phyloP scores from a whole-genome alignment of 2,113 vertebrate genomes.

The Lophochroa leadbeateri region DNA sequence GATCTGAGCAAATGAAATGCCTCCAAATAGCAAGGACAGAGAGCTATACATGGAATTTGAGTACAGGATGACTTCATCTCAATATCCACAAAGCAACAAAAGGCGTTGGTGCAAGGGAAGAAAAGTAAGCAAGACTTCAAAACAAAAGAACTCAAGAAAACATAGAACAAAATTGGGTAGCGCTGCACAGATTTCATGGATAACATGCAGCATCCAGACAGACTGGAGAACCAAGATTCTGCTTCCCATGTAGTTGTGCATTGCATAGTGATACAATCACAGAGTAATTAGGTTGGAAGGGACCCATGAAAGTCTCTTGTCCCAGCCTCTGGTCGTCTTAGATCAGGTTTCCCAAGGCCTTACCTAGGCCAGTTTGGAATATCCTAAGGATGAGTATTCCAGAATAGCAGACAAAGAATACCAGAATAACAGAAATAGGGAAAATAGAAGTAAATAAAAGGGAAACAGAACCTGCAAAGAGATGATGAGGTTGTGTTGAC shows the following conservation, averaged over 20 bases:
- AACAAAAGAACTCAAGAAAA: neutral
- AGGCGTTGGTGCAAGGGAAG: neutral
- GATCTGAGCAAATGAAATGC: slow-evolving; percentile 35
- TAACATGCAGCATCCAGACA: neutral
- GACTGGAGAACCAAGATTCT: neutral
- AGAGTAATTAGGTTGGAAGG: neutral
- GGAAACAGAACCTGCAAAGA: neutral
- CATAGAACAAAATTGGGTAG: neutral
- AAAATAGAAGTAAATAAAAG: neutral
- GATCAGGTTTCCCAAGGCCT: neutral
- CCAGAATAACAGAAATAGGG: neutral
- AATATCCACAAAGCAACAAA: neutral
- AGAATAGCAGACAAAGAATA: neutral
- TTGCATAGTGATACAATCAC: neutral
- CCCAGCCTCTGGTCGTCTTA: neutral
- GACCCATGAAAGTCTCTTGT: neutral
- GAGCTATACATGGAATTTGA: neutral
- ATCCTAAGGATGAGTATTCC: neutral
- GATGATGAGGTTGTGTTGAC: neutral
- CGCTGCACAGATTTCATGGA: neutral
- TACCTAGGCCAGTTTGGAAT: neutral
- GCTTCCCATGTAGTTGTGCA: neutral
- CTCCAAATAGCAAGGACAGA: neutral
- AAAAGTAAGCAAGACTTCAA: neutral
- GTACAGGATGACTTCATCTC: neutral